Percentiles rank a stretch among this genome's conserved stretches.
phyloP scores from a whole-genome alignment of 1,140 invertebrate genomes.

The Procambarus virginalis region DNA sequence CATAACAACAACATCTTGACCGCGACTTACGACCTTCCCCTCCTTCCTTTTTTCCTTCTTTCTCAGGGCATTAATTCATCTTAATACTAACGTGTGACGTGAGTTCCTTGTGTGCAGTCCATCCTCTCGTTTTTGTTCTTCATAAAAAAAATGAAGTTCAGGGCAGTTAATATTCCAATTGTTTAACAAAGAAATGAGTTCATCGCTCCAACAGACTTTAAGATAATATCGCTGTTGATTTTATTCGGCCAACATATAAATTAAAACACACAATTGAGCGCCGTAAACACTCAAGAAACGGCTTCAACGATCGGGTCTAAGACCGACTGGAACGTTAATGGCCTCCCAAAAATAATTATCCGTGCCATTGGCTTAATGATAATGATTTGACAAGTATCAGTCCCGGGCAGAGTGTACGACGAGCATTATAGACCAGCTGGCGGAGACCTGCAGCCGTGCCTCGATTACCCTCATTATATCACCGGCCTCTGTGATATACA shows the following conservation, averaged over 20 bases:
- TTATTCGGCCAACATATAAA: not conserved
- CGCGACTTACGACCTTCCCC: not conserved
- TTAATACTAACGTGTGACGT: not conserved
- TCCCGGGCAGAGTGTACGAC: not conserved
- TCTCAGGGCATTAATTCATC: slow-evolving; percentile 10
- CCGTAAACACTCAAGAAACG: not conserved
- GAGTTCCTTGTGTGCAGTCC: not conserved
- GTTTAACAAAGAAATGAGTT: not conserved
- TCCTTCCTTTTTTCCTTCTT: not conserved
- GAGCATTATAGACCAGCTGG: slow-evolving; percentile 17
- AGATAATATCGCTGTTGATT: not conserved
- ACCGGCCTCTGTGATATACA: not conserved
- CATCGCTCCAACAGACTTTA: not conserved
- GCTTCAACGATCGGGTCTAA: not conserved
- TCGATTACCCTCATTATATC: slow-evolving; percentile 25
- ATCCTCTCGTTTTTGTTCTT: not conserved
- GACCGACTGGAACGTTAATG: not conserved
- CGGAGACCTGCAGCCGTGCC: not conserved
- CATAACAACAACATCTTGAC: slow-evolving; percentile 1
- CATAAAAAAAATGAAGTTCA: not conserved
- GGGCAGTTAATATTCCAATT: not conserved
- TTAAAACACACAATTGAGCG: not conserved
- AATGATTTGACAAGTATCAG: slow-evolving; percentile 42
- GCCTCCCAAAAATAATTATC: slow-evolving; percentile 28
- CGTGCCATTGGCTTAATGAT: slow-evolving; percentile 37